Conservation (phyloP, 2,888 invertebrate species). For the Philhelius pedissequus region DNA sequence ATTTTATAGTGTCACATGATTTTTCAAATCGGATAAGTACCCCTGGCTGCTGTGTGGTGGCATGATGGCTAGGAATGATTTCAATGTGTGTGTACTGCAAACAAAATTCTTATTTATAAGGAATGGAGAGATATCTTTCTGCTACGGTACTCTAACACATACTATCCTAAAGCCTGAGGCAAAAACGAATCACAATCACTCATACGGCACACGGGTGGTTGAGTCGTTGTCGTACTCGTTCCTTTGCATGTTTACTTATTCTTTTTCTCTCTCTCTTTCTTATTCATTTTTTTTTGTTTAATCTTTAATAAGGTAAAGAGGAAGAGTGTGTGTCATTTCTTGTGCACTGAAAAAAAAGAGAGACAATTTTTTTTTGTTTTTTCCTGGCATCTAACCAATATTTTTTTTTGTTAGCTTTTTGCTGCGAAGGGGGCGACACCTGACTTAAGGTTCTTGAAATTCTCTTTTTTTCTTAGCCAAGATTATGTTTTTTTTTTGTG, state of each 20-base stretch:
- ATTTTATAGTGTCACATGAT: conserved; percentile 72
- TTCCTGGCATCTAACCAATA: too few species aligned
- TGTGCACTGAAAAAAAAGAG: conserved; percentile 44
- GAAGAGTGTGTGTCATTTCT: conserved; percentile 53
- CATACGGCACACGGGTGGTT: conserved; percentile 67
- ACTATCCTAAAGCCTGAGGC: conserved; percentile 46
- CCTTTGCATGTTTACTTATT: conserved; percentile 48
- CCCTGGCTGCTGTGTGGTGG: conserved; percentile 15
- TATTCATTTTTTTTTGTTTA: neutral
- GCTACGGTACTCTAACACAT: neutral
- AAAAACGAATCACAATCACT: conserved; percentile 68
- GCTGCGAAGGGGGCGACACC: conserved; percentile 58
- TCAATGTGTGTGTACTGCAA: conserved; percentile 10
- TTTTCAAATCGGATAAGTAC: conserved; percentile 67
- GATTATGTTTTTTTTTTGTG: neutral
- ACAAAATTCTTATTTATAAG: conserved; percentile 28
- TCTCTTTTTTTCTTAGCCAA: too few species aligned
- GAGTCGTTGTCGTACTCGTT: conserved; percentile 51
- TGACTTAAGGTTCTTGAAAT: conserved; percentile 33
- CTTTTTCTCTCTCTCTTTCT: conserved; percentile 43
- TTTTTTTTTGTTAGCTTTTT: conserved; percentile 37
- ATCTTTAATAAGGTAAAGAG: conserved; percentile 16
- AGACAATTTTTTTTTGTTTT: conserved; percentile 52
- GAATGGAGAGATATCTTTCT: neutral
- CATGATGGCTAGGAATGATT: conserved; percentile 7